Percentiles rank a stretch among this genome's conserved stretches.
These are phyloP conservation scores for Alloscopus bannaensis DNA, from an alignment of 2,888 invertebrate species.

Conservation along the genomic window DNA sequence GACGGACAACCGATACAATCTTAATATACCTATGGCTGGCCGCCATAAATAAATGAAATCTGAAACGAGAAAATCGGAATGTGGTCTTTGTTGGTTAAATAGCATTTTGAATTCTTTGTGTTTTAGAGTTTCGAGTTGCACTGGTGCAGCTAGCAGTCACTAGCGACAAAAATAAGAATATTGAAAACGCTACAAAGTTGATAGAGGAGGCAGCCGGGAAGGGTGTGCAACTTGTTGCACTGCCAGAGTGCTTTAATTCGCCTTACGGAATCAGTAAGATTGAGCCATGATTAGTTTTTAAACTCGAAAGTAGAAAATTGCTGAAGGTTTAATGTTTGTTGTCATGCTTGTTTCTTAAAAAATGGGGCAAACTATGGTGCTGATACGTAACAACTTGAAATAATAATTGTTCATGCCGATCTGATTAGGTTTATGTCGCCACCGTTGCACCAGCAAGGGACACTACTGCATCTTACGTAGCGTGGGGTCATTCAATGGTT, in stretches of 20 bases:
- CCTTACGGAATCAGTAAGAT: conserved; percentile 89
- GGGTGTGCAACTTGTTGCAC: conserved; percentile 81
- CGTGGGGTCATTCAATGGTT: conserved; percentile 89
- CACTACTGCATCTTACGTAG: conserved; percentile 83
- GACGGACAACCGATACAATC: too few species aligned
- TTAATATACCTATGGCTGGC: too few species aligned
- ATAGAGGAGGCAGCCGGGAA: conserved; percentile 83
- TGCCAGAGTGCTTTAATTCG: conserved; percentile 95
- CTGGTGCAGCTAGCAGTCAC: conserved; percentile 89
- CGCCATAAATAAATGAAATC: neutral
- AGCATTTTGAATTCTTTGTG: neutral
- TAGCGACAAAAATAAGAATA: conserved; percentile 84
- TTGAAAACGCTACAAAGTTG: conserved; percentile 83
- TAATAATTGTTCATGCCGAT: too few species aligned
- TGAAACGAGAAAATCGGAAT: too few species aligned
- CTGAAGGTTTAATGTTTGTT: too few species aligned
- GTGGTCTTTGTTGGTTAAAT: neutral
- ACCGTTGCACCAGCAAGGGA: conserved; percentile 90
- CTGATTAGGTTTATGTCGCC: conserved; percentile 84
- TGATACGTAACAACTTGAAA: too few species aligned
- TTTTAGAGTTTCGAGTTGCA: conserved; percentile 82
- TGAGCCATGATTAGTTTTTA: too few species aligned
- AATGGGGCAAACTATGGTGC: too few species aligned
- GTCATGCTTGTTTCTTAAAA: too few species aligned
- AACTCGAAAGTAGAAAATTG: too few species aligned